Base-by-base conservation (phyloP, 2,113 vertebrate species). In the Cisticola juncidis region DNA sequence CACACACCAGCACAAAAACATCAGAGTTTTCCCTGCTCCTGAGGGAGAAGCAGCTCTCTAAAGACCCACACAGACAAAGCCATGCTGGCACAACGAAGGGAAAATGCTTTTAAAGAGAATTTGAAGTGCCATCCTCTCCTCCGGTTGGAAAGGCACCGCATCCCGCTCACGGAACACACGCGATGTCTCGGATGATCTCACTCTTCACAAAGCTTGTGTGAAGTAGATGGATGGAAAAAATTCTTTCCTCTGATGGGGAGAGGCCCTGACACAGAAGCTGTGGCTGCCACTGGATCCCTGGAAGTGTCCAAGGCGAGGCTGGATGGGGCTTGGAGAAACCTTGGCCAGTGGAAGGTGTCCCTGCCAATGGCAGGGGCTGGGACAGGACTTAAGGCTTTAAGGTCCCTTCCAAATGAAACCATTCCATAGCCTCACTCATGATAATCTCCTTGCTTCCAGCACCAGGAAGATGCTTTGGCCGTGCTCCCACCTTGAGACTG, bases 321-420 rank as follows among this genome's bases (percentile, higher is more conserved):
- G 44, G 68, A 65, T 0, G 2, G 6, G 12, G 8, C 31, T 57
- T 64, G 68, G 51, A 81, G 18, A 7, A 28, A 1, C 8, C 19
- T 66, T 51, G 51, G 26, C 31, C 3, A 7, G 44, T 36, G 44
- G 33, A 11, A 73, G 5, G 10, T 73, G 44, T 58, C 36, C 36
- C 44, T 36, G 26, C 31, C 25, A 18, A 11, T 11, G 8, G 66
- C 14, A 50, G 18, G 6, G 16, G 5, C 14, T 65, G 15, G 8
- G 0, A 45, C 0, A 0, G 7, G 28, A n/a, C 12, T 31, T 31
- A 54, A 14, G 9, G 4, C 33, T 66, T 60, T 6, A 21, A 38
- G 5, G 20, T 47, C 14, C 16, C 14, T 81, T 40, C 38, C 17
- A 38, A 45, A 24, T 0, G 0, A n/a, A 60, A n/a, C 20, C 7